These are phyloP conservation scores for Lomographa bimaculata DNA, from an alignment of 2,888 invertebrate species.

Conservation along the genomic window DNA sequence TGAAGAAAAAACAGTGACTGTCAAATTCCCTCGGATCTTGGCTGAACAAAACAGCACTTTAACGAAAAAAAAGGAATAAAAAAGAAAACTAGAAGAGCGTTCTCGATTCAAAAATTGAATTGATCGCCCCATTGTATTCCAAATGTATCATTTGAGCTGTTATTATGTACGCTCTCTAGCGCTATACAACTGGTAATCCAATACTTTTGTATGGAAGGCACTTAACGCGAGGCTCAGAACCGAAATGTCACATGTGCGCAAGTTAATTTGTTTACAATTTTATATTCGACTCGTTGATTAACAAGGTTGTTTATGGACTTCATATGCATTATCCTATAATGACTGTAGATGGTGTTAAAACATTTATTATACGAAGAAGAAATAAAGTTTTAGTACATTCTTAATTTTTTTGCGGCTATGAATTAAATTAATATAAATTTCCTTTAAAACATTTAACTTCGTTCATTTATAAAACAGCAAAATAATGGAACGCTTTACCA, in stretches of 20 bases:
- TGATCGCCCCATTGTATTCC: conserved; percentile 84
- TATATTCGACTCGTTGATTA: conserved; percentile 37
- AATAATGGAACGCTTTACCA: too few species aligned
- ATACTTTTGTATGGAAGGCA: conserved; percentile 83
- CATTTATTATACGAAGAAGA: too few species aligned
- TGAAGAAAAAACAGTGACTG: conserved; percentile 80
- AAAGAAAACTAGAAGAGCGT: conserved; percentile 79
- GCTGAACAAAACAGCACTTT: conserved; percentile 84
- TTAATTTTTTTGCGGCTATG: too few species aligned
- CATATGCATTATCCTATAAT: conserved; percentile 8
- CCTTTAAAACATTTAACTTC: too few species aligned
- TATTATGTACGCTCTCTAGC: conserved; percentile 80
- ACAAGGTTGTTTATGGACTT: conserved; percentile 27
- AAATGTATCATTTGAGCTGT: conserved; percentile 84
- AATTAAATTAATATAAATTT: too few species aligned
- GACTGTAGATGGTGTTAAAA: conserved; percentile 2
- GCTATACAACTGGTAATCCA: conserved; percentile 80
- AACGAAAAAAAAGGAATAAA: conserved; percentile 66
- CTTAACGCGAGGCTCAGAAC: conserved; percentile 66
- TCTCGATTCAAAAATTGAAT: conserved; percentile 84
- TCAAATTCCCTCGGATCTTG: conserved; percentile 79
- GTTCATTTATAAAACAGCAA: too few species aligned
- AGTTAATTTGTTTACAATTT: conserved; percentile 62
- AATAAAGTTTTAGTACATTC: too few species aligned
- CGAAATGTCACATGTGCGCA: conserved; percentile 62